Base-by-base conservation (phyloP, 1,140 invertebrate genomes). In the Bombus breviceps region DNA sequence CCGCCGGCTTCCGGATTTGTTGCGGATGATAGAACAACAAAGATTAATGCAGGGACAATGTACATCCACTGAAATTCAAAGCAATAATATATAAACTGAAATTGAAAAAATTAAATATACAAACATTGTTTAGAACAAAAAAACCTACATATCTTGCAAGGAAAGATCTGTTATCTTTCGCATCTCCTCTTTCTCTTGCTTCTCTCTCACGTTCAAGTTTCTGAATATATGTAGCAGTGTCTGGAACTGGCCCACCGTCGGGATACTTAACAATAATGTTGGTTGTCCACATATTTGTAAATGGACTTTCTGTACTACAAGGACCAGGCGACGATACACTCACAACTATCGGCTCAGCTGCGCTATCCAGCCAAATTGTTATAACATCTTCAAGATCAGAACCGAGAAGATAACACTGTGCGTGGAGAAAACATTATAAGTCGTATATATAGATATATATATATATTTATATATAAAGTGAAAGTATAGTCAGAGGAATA, bases 111-210 rank as follows among this genome's bases (percentile, higher is more conserved):
- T 43, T 37, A 6, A 57, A 64, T 66, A 18, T 10, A 76, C 4
- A 59, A 37, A 74, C 75, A 59, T 9, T 69, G 15, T n/a, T 28
- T 68, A 1, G 12, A 73, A 32, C 18, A 81, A 62, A 32, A 32
- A 43, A 66, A 81, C 98, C 97, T 97, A 99, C 98, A 96, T 99
- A 99, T 99, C 99, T 99, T 1, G 98, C 98, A 91, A 99, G 96
- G 94, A 99, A 99, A 74, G 98, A 98, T 92, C 98, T 96, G 94
- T 99, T 99, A 93, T 99, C 98, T 94, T 98, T 98, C 76, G 97
- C 96, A 91, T 99, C 98, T 47, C 98, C 98, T 88, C 98, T 97
- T 93, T 98, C 97, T 90, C 98, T 97, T 15, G 98, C 98, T 94
- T 98, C 97, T 90, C 97, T 97, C 95, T 99, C 98, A 83, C 97